These are phyloP conservation scores for Drepanosiphum platanoidis DNA, from an alignment of 2,888 invertebrate species.

Conservation along the genomic window DNA sequence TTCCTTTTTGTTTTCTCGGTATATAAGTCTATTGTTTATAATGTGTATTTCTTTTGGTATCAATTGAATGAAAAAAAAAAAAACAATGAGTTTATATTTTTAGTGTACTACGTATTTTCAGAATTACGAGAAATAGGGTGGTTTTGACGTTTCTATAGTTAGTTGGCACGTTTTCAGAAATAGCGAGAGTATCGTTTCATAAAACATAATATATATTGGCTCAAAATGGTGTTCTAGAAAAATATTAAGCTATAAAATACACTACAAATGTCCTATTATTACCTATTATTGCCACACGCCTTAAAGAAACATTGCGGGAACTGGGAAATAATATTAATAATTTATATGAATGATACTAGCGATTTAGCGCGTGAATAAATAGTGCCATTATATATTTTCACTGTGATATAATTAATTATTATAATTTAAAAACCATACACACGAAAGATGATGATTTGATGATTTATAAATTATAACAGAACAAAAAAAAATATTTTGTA, in stretches of 20 bases:
- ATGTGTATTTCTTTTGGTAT: neutral
- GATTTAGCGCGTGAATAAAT: neutral
- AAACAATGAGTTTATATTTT: conserved; percentile 17
- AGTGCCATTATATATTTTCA: neutral
- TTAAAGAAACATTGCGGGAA: neutral
- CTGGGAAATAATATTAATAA: neutral
- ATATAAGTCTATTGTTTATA: neutral
- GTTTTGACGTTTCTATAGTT: conserved; percentile 43
- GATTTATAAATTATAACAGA: too few relatives aligned
- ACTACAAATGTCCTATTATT: neutral
- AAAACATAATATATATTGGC: conserved; percentile 6
- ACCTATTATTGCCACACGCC: neutral
- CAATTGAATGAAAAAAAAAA: neutral
- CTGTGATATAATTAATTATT: neutral
- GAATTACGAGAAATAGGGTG: conserved; percentile 30
- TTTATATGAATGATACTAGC: neutral
- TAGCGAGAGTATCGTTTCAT: conserved; percentile 35
- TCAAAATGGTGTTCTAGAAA: neutral
- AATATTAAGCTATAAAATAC: conserved; percentile 22
- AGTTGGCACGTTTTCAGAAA: conserved; percentile 40
- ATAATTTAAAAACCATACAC: too few relatives aligned
- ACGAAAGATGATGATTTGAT: too few relatives aligned
- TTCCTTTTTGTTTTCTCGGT: neutral
- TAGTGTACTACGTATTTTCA: conserved; percentile 4
- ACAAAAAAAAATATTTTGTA: too few relatives aligned